Percentiles rank a stretch among this genome's conserved stretches.
Evolutionary conservation across 2,888 invertebrate genomes (phyloP).

Genomic region (Chirona hameri): DNA sequence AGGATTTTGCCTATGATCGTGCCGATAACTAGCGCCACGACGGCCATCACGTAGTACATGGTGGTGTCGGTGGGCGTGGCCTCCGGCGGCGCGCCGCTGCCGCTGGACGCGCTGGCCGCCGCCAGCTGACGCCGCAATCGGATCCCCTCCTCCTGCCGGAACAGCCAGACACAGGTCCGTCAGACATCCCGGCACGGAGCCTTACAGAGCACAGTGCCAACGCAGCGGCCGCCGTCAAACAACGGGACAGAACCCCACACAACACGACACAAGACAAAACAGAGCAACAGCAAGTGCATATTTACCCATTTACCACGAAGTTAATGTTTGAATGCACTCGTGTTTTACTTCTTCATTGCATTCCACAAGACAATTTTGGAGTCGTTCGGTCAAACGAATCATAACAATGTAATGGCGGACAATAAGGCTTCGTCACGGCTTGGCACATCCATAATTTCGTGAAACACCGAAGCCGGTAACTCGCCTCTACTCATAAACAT

Average conservation of each 20-base stretch:
- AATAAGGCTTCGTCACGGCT: too few species aligned
- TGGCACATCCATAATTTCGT: too few species aligned
- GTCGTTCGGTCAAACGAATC: too few species aligned
- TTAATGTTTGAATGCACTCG: too few species aligned
- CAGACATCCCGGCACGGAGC: background rate
- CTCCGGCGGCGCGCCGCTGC: background rate
- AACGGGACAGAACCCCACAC: too few species aligned
- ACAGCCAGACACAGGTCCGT: background rate
- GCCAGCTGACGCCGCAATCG: slow-evolving; percentile 22
- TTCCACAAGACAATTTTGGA: too few species aligned
- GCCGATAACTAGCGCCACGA: slow-evolving; percentile 37
- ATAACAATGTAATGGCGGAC: too few species aligned
- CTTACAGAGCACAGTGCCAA: background rate
- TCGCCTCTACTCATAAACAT: too few species aligned
- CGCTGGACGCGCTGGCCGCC: background rate
- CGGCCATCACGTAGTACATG: slow-evolving; percentile 35
- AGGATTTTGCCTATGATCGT: slow-evolving; percentile 34
- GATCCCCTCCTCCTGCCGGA: slow-evolving; percentile 22
- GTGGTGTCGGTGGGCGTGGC: background rate
- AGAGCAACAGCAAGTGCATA: background rate
- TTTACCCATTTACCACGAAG: background rate
- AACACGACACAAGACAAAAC: too few species aligned
- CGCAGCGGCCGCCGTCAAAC: background rate
- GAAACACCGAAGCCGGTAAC: too few species aligned
- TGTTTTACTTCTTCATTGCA: too few species aligned